Evolutionary conservation across 2,113 vertebrate species (phyloP), one percentile per base, ranked within the genome.

Genomic region (Caloenas nicobarica): DNA sequence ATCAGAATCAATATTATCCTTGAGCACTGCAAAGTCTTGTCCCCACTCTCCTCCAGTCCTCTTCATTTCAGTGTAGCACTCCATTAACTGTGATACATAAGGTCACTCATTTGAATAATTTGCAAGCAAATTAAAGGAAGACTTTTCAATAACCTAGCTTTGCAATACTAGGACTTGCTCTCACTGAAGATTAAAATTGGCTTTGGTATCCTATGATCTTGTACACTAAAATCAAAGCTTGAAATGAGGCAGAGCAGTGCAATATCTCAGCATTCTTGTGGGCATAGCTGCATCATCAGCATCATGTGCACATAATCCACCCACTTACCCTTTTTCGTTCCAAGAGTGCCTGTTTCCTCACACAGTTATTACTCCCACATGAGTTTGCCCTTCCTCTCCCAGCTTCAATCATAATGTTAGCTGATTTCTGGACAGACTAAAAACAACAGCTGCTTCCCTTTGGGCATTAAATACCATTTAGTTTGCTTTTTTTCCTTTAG

Each of bases 371-470:
- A 94, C 80, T 96, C 96, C 93, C 90, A 89, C 87, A 60, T 58
- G 73, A 89, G 74, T 68, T 66, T 77, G 79, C 33, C 61, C 78
- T 61, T 61, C 71, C 71, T 74, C 88, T 94, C 85, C 56, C 56
- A 78, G 81, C 44, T 95, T 93, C 89, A 96, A 26, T 96, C 83
- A 92, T 57, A 91, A 92, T 21, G n/a, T 86, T 89, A 92, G 85
- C 44, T 88, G 85, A 87, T 93, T 96, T 94, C 88, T 96, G 74
- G 94, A 93, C 26, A 93, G 60, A 81, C n/a, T 82, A 64, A 93
- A 91, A 94, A 68, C 83, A 96, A 93, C 92, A 97, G 95, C 92
- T 96, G 95, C 90, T 93, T 97, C 50, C 64, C 36, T 78, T 46
- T 82, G 86, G 68, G 78, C 77, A 72, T 69, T 81, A 94, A 91